Evolutionary conservation across 2,797 vertebrate species (phyloP), one percentile per base, ranked within the genome.

Genomic region (Urophycis tenuis): DNA sequence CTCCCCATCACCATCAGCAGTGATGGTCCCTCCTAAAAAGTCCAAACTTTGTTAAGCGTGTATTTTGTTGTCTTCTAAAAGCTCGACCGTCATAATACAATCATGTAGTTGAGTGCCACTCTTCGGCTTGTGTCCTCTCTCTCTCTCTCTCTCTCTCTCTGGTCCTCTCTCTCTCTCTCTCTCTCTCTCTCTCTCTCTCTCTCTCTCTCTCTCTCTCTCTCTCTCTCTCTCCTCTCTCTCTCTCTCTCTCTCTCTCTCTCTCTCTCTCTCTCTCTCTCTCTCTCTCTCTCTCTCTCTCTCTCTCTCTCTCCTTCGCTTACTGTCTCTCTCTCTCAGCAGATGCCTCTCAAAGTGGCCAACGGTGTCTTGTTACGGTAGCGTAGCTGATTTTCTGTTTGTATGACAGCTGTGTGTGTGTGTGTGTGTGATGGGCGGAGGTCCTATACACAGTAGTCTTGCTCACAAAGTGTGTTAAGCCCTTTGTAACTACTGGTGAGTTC

Each of bases 371-470:
- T 70, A 32, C 31, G 67, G n/a, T n/a, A n/a, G n/a, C n/a, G n/a
- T n/a, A n/a, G n/a, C n/a, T n/a, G n/a, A n/a, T n/a, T n/a, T n/a
- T n/a, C n/a, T n/a, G 64, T 67, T n/a, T 30, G 64, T 67, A 25
- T 41, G 39, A 9, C 35, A 36, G 35, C 35, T 22, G 45, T 53
- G 45, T 53, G 45, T 19, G 45, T 53, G 45, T 53, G 45, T 49
- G 45, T 49, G 45, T 49, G 17, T 22, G 17, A 17, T 3, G 17
- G 36, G 36, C 11, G 36, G 45, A 19, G 19, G 19, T 53, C 45
- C 45, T 53, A 53, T 53, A 39, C 11, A 39, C 45, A 22, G 45
- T 49, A 49, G 84, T 86, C 83, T 85, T 75, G 77, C 74, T 74
- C 80, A 78, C 80, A 12, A 0, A 8, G 53, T 60, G 53, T 9